These are phyloP conservation scores for Falco rusticolus DNA, from an alignment of 2,797 vertebrate genomes.

Conservation along the genomic window DNA sequence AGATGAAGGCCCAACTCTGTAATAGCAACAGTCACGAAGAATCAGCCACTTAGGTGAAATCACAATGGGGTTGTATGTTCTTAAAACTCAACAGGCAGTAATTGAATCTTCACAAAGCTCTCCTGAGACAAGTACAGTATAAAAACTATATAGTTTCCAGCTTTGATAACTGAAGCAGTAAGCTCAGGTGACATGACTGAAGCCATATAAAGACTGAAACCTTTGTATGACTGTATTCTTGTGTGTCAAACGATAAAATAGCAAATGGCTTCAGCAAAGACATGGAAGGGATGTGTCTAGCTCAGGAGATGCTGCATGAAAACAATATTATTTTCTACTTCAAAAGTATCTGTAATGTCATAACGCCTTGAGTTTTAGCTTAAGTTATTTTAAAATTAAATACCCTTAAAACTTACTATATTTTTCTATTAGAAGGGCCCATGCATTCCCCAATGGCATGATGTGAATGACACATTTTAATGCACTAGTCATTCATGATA, in stretches of 20 bases:
- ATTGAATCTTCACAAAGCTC: neutral
- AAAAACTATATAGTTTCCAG: neutral
- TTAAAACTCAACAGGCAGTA: neutral
- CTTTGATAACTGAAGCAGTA: neutral
- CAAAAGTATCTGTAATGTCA: neutral
- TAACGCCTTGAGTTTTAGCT: neutral
- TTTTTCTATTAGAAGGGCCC: neutral
- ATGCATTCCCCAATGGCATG: neutral
- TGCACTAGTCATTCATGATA: neutral
- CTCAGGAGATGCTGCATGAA: neutral
- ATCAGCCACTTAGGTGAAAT: neutral
- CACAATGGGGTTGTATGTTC: neutral
- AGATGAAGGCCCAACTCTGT: neutral
- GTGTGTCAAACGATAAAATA: neutral
- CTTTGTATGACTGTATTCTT: neutral
- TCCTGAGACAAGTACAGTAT: neutral
- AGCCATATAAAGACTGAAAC: neutral
- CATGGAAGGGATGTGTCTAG: neutral
- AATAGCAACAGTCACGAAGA: neutral
- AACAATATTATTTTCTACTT: neutral
- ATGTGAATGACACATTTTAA: neutral
- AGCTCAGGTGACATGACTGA: neutral
- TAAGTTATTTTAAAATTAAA: neutral
- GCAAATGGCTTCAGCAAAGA: neutral
- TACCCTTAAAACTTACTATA: neutral